phyloP scores from a whole-genome alignment of 1,140 invertebrate species.

The Drosophila prosaltans region DNA sequence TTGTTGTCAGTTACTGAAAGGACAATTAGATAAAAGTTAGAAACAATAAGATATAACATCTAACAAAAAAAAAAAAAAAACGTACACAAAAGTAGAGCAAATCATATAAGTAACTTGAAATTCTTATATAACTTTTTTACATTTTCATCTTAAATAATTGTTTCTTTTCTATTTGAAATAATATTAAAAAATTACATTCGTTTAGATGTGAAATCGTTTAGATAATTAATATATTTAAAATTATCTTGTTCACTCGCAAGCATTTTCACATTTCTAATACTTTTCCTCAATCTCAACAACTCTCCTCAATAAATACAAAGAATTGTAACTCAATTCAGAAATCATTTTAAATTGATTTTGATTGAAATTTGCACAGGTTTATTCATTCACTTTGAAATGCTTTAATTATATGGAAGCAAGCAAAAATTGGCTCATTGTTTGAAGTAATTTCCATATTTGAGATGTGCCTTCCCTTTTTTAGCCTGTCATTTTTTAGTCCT shows the following conservation, averaged over 20 bases:
- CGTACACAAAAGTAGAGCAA: background rate
- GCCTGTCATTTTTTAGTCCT: constrained; percentile 29
- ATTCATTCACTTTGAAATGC: background rate
- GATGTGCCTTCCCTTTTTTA: background rate
- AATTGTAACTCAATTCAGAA: no score
- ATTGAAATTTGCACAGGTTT: background rate
- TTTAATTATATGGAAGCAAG: background rate
- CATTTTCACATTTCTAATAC: no score
- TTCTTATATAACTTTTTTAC: background rate
- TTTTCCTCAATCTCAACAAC: no score
- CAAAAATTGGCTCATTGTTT: background rate
- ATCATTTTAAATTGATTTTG: background rate
- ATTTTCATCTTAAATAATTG: background rate
- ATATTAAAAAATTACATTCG: no score
- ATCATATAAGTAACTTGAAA: background rate
- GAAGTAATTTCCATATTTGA: background rate
- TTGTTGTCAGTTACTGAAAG: constrained; percentile 8
- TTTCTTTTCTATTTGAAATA: background rate
- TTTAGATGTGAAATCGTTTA: no score
- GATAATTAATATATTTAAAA: no score
- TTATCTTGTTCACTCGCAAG: no score
- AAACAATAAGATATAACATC: constrained; percentile 12
- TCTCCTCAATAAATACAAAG: no score
- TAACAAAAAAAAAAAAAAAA: background rate
- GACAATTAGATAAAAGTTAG: constrained; percentile 12